Conservation (phyloP, 2,113 vertebrate genomes). For the Crotophaga sulcirostris region DNA sequence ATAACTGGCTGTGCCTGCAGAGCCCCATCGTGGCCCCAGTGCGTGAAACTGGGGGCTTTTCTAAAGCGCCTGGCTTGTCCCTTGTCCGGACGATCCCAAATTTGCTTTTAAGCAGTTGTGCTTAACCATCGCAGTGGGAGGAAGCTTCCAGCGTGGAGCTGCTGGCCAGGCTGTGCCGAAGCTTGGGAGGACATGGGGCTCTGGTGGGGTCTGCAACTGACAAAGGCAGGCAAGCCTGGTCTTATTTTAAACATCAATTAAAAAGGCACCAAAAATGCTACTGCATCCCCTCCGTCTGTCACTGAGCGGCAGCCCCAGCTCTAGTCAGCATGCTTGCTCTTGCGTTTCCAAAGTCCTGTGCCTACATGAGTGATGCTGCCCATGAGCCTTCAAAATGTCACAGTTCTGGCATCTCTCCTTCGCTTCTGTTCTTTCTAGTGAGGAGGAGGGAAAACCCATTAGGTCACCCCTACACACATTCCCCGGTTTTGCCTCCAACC, state of each 20-base stretch:
- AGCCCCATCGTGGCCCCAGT: neutral
- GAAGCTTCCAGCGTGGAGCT: neutral
- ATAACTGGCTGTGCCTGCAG: conserved; percentile 30
- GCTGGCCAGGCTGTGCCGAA: neutral
- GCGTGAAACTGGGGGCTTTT: neutral
- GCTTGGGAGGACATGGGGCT: fast-evolving
- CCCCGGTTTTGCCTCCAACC: neutral
- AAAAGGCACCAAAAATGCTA: neutral
- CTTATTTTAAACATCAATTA: neutral
- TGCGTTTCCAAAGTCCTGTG: neutral
- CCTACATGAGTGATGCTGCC: neutral
- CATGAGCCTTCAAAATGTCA: neutral
- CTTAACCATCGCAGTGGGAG: neutral
- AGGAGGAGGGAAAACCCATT: neutral
- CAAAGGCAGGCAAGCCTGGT: too few relatives aligned
- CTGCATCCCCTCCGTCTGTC: fast-evolving
- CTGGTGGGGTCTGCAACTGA: neutral
- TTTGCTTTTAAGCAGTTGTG: neutral
- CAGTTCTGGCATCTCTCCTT: fast-evolving
- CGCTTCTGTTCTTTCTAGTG: neutral
- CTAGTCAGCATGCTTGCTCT: fast-evolving
- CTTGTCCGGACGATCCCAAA: neutral
- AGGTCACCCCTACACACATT: neutral
- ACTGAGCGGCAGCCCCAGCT: fast-evolving
- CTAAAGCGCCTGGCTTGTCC: neutral